These are phyloP conservation scores for Cheilosia soror DNA, from an alignment of 2,888 invertebrate genomes.

Conservation along the genomic window DNA sequence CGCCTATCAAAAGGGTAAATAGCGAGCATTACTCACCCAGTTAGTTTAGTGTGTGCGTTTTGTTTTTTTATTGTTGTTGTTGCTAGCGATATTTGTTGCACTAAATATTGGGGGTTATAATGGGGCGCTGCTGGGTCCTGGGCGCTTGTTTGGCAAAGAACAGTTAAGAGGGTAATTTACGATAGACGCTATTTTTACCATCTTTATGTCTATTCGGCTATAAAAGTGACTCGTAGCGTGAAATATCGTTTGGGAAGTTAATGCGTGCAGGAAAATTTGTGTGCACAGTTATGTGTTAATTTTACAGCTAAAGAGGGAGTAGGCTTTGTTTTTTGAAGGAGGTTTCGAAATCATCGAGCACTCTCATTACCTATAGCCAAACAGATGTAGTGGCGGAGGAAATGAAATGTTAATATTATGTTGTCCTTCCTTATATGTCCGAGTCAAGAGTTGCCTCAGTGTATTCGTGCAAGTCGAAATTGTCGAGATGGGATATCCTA, in stretches of 20 bases:
- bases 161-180: conserved; percentile 74
- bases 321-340: not conserved
- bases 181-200: conserved; percentile 72
- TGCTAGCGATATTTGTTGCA: conserved; percentile 60
- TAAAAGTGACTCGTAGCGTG: conserved; percentile 69
- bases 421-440: no score
- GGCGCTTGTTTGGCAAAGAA: conserved; percentile 55
- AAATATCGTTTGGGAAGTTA: conserved; percentile 66
- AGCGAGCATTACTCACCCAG: conserved; percentile 64
- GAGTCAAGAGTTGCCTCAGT: no score
- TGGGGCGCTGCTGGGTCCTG: conserved; percentile 8
- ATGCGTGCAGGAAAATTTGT: conserved; percentile 63
- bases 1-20: conserved; percentile 72
- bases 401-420: no score
- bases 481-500: no score
- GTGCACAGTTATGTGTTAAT: conserved; percentile 41
- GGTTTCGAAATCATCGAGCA: not conserved
- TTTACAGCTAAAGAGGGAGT: conserved; percentile 19
- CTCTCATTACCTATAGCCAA: no score
- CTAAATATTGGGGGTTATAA: conserved; percentile 25
- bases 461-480: no score
- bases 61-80: conserved; percentile 43
- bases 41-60: conserved; percentile 27
- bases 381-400: no score
- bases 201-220: conserved; percentile 73